phyloP scores from a whole-genome alignment of 92 coral and sea anemone species.

The Porites rus region DNA sequence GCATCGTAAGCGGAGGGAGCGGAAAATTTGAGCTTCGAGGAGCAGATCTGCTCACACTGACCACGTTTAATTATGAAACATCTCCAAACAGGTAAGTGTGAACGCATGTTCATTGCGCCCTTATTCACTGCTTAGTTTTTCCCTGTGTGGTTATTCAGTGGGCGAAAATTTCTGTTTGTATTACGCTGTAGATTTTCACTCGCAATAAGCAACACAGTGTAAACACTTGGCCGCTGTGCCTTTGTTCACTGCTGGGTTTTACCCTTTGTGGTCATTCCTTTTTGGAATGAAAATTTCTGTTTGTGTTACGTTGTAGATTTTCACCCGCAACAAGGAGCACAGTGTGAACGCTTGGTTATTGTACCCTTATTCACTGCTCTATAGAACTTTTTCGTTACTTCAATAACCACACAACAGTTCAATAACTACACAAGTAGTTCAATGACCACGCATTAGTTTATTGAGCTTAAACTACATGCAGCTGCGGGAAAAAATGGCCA shows the following conservation, averaged over 20 bases:
- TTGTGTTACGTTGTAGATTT: constrained; percentile 47
- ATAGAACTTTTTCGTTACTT: too few relatives aligned
- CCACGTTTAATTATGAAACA: constrained; percentile 80
- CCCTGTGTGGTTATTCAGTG: background rate
- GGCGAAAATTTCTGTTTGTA: too few relatives aligned
- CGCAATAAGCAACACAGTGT: constrained; percentile 82
- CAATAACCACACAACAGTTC: too few relatives aligned
- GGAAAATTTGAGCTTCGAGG: constrained; percentile 88
- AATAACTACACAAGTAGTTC: too few relatives aligned
- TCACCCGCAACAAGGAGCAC: constrained; percentile 85
- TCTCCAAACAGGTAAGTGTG: constrained; percentile 75
- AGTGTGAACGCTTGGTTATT: constrained; percentile 1
- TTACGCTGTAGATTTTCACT: constrained; percentile 59
- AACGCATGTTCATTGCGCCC: too few relatives aligned
- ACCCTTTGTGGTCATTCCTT: background rate
- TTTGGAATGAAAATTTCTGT: background rate
- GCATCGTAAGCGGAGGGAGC: constrained; percentile 70
- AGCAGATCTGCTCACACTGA: constrained; percentile 69
- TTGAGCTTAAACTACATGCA: too few relatives aligned
- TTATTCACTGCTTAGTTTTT: too few relatives aligned
- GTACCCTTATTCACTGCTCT: background rate
- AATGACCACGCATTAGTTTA: too few relatives aligned
- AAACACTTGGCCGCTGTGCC: too few relatives aligned
- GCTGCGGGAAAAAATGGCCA: too few relatives aligned
- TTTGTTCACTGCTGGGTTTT: too few relatives aligned